Evolutionary conservation across 2,888 invertebrate species (phyloP).

Genomic region (Ophion costatus): DNA sequence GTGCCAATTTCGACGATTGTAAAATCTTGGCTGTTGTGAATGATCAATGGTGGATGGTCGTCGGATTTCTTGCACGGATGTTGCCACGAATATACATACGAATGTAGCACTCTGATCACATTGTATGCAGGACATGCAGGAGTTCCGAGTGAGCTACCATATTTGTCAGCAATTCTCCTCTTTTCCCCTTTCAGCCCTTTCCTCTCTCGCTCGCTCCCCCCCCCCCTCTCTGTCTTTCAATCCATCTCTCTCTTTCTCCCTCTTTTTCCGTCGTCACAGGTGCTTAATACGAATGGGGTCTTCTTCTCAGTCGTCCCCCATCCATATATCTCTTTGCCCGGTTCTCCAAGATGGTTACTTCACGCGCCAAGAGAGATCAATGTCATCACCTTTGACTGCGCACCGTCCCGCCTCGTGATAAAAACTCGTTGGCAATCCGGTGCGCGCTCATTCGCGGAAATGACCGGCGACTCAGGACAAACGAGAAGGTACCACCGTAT

Average conservation of each 20-base stretch:
- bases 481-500: background rate
- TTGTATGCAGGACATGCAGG: background rate
- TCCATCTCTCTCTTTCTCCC: constrained; percentile 1
- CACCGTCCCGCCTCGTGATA: constrained; percentile 25
- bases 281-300: constrained; percentile 56
- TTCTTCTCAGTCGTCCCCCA: constrained; percentile 42
- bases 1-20: background rate
- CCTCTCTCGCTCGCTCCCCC: background rate
- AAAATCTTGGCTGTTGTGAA: background rate
- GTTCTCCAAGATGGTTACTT: constrained; percentile 21
- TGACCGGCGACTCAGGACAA: background rate
- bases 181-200: background rate
- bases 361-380: constrained; percentile 48
- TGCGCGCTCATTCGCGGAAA: constrained; percentile 39
- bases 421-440: constrained; percentile 31
- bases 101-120: constrained; percentile 17
- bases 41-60: constrained; percentile 14
- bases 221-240: background rate
- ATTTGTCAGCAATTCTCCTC: constrained; percentile 34
- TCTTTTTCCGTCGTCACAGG: constrained; percentile 30
- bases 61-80: constrained; percentile 8
- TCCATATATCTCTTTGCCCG: constrained; percentile 14
- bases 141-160: constrained; percentile 22
- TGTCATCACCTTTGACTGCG: constrained; percentile 59
- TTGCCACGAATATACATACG: background rate